Evolutionary conservation across 2,113 vertebrate species (phyloP).

Genomic region (Oreocharis arfaki): DNA sequence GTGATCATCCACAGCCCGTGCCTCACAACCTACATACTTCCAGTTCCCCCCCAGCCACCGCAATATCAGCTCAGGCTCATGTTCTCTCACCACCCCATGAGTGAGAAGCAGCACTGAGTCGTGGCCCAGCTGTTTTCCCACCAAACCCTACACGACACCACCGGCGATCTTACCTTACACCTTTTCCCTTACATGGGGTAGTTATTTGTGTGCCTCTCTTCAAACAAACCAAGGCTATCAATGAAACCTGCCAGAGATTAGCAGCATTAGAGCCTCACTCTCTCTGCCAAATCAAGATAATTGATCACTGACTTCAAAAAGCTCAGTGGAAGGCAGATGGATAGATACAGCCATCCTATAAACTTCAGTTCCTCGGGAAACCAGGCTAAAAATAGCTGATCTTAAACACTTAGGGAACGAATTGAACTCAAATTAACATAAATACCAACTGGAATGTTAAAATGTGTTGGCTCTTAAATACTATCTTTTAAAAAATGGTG

Average conservation of each 20-base stretch:
- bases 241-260: neutral
- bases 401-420: constrained; percentile 4
- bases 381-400: constrained; percentile 39
- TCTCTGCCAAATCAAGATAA: neutral
- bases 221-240: neutral
- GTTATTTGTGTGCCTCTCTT: neutral
- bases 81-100: neutral
- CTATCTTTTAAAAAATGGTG: neutral
- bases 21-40: neutral
- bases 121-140: neutral
- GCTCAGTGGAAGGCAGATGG: constrained; percentile 24
- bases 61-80: neutral
- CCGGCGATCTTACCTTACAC: neutral
- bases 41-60: neutral
- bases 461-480: neutral
- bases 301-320: neutral
- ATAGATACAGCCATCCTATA: constrained; percentile 11
- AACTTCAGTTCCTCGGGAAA: constrained; percentile 56
- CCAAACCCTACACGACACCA: neutral
- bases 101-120: neutral
- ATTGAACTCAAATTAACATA: constrained; percentile 47
- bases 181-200: neutral
- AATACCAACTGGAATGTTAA: constrained; percentile 41
- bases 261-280: neutral
- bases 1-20: neutral